Evolutionary conservation across 2,113 vertebrate genomes (phyloP).

Genomic region (Pollachius pollachius): DNA sequence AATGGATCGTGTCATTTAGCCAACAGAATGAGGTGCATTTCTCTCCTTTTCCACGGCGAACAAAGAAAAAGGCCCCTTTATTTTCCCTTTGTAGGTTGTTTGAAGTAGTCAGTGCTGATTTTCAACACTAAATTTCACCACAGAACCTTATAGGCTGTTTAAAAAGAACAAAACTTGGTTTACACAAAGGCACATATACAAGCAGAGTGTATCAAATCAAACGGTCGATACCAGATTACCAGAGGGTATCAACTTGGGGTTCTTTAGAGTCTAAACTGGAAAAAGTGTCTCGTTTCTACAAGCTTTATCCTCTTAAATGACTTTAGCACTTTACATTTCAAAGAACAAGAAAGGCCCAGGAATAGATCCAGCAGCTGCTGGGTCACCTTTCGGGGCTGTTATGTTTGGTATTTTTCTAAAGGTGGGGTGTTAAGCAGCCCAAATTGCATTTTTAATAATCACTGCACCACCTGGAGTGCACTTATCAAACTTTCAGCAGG

Average conservation of each 20-base stretch:
- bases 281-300: too few species aligned
- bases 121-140: too few species aligned
- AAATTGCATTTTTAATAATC: constrained; percentile 61
- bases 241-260: too few species aligned
- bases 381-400: constrained; percentile 2
- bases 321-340: too few species aligned
- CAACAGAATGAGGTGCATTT: background rate
- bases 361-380: too few species aligned
- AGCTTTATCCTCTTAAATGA: too few species aligned
- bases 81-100: background rate
- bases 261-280: too few species aligned
- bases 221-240: too few species aligned
- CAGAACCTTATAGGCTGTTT: background rate
- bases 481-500: constrained; percentile 61
- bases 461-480: constrained; percentile 55
- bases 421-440: constrained; percentile 32
- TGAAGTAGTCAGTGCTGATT: too few species aligned
- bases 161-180: background rate
- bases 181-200: too few species aligned
- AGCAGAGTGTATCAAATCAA: too few species aligned
- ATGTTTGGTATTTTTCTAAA: constrained; percentile 39
- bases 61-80: background rate
- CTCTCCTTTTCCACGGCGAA: background rate
- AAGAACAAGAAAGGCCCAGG: too few species aligned
- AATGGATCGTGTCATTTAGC: constrained; percentile 1